A percentile compares a stretch with the other conserved stretches of the same genome.
These are phyloP conservation scores for Elegia similella DNA, from an alignment of 2,888 invertebrate species.

Conservation along the genomic window DNA sequence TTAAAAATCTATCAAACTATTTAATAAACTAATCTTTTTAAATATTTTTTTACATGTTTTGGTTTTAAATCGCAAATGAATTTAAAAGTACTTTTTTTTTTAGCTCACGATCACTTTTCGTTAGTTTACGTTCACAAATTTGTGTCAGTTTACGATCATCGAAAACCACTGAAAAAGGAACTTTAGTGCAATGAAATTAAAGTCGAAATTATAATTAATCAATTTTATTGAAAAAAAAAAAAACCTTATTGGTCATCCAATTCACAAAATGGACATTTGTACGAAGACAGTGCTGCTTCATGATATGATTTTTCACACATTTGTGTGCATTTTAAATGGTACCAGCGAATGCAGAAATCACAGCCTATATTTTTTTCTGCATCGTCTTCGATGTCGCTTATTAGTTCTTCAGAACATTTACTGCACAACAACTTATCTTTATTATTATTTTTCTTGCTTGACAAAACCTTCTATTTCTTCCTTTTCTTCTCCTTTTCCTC, in stretches of 20 bases:
- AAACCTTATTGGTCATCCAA: too few species aligned
- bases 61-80: neutral
- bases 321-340: slow-evolving; percentile 19
- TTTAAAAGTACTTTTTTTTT: neutral
- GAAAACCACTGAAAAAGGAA: neutral
- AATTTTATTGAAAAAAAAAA: too few species aligned
- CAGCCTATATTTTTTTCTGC: slow-evolving; percentile 21
- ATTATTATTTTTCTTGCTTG: neutral
- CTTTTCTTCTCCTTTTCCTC: slow-evolving; percentile 4
- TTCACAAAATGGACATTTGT: too few species aligned
- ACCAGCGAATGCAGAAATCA: slow-evolving; percentile 19
- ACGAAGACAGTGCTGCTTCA: too few species aligned
- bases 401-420: slow-evolving; percentile 16
- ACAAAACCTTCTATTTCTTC: neutral
- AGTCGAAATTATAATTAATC: too few species aligned
- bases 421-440: neutral
- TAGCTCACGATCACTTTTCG: neutral
- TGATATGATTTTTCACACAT: too few species aligned
- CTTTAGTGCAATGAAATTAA: neutral
- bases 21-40: too few species aligned
- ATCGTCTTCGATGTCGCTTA: slow-evolving; percentile 19
- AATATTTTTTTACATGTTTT: neutral
- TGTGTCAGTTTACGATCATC: neutral
- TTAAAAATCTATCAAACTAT: too few species aligned
- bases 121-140: neutral